Evolutionary conservation across 2,888 invertebrate species (phyloP).

Genomic region (Scaptodrosophila latifasciaeformis): DNA sequence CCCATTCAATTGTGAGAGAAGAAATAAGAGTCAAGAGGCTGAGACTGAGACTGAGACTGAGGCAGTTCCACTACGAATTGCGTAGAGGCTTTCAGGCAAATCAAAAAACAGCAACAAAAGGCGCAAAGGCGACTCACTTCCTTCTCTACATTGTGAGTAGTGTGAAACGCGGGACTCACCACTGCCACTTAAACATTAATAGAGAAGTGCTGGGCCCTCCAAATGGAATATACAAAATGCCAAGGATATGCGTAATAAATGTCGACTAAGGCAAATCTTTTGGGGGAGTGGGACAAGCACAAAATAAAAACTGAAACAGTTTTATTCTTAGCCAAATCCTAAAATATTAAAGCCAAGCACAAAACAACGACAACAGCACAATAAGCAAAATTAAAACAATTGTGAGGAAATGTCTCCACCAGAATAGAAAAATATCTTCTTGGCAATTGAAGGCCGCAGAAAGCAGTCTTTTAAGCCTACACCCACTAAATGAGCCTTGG

Average conservation of each 20-base stretch:
- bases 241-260: conserved; percentile 67
- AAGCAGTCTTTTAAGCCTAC: no score
- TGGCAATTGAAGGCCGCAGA: conserved; percentile 48
- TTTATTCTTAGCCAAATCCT: conserved; percentile 46
- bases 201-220: conserved; percentile 41
- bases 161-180: conserved; percentile 61
- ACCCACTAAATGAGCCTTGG: conserved; percentile 51
- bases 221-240: conserved; percentile 19
- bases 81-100: conserved; percentile 65
- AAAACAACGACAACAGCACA: conserved; percentile 40
- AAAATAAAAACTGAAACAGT: conserved; percentile 17
- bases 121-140: no score
- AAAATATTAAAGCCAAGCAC: conserved; percentile 59
- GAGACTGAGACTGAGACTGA: neutral
- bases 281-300: conserved; percentile 23
- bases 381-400: conserved; percentile 68
- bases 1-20: neutral
- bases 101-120: conserved; percentile 67
- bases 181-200: conserved; percentile 71
- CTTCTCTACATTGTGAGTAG: neutral
- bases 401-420: conserved; percentile 31
- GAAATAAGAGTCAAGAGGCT: neutral
- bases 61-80: conserved; percentile 20
- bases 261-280: conserved; percentile 40
- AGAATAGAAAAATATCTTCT: conserved; percentile 61